A percentile compares a stretch with the other conserved stretches of the same genome.
These are phyloP conservation scores for Chaitophorus viminalis DNA, from an alignment of 2,888 invertebrate species.

Conservation along the genomic window DNA sequence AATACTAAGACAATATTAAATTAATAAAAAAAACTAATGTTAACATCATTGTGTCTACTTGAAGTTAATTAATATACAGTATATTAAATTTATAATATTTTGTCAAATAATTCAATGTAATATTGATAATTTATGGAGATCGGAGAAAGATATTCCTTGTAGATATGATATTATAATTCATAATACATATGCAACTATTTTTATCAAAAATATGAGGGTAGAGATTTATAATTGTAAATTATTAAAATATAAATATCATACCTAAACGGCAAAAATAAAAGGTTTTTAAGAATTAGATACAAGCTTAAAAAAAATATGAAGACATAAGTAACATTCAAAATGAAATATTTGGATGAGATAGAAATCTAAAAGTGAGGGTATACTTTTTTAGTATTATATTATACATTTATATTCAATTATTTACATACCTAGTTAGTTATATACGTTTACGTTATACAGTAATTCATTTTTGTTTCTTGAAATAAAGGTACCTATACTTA, in stretches of 20 bases:
- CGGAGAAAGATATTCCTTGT: neutral
- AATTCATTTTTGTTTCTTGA: neutral
- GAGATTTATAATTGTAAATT: neutral
- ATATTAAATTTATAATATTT: neutral
- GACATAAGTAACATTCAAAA: neutral
- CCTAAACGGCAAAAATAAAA: neutral
- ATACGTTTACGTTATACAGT: neutral
- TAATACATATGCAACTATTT: neutral
- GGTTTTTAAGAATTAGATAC: neutral
- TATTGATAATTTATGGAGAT: conserved; percentile 27
- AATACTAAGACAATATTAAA: too few species aligned
- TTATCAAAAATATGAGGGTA: neutral
- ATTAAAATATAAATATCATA: too few species aligned
- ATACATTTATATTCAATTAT: too few species aligned
- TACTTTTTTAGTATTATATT: neutral
- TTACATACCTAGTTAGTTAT: neutral
- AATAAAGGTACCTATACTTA: neutral
- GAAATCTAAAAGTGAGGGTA: neutral
- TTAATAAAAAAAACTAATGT: too few species aligned
- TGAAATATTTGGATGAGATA: neutral
- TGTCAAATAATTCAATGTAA: neutral
- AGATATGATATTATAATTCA: neutral
- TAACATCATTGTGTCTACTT: neutral
- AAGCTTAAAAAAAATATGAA: neutral
- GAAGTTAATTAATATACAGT: neutral